Evolutionary conservation across 2,113 vertebrate genomes (phyloP).

Genomic region (Peucedramus taeniatus): DNA sequence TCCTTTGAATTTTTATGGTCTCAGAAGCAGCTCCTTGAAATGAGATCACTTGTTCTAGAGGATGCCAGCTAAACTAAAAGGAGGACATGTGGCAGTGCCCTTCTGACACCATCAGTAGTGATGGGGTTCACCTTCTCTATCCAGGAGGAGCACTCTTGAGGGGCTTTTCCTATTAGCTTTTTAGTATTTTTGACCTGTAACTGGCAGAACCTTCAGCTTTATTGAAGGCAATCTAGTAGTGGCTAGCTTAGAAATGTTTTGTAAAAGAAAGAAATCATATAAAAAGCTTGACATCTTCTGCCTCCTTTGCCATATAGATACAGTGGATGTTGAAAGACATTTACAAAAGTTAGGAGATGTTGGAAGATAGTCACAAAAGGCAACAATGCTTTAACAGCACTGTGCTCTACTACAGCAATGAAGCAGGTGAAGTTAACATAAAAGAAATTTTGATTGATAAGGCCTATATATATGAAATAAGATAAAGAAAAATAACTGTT

Average conservation of each 20-base stretch:
- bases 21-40: not conserved
- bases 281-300: not conserved
- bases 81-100: not conserved
- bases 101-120: not conserved
- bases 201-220: not conserved
- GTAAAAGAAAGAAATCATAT: not conserved
- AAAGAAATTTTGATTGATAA: not conserved
- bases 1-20: not conserved
- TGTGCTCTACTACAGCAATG: not conserved
- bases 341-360: not conserved
- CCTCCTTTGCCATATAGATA: not conserved
- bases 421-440: not conserved
- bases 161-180: not conserved
- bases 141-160: not conserved
- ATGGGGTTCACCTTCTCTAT: not conserved
- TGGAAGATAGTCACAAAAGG: not conserved
- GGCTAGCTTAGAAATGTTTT: not conserved
- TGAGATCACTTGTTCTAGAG: not conserved
- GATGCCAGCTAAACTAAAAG: not conserved
- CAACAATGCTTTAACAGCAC: not conserved
- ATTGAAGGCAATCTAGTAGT: not conserved
- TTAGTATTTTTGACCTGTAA: not conserved
- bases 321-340: not conserved
- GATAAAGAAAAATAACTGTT: not conserved
- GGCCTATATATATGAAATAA: not conserved